phyloP scores from a whole-genome alignment of 1,140 invertebrate genomes.

The Magallana angulata region DNA sequence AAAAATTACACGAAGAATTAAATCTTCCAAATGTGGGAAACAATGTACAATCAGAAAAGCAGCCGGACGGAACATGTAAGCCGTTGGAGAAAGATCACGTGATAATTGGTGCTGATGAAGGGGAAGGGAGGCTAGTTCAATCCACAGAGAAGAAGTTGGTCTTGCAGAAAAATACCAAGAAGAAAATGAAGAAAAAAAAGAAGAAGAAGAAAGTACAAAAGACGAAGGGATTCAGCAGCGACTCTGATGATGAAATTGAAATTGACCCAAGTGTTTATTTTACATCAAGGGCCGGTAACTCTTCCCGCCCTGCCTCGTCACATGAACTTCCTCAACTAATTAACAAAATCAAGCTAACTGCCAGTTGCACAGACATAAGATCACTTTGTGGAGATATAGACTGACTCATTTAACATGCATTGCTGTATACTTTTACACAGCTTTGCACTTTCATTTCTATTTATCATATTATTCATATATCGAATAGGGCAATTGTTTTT shows the following conservation, averaged over 20 bases:
- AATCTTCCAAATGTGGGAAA: neutral
- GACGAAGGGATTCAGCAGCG: no score
- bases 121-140: no score
- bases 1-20: neutral
- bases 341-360: neutral
- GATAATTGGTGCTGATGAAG: no score
- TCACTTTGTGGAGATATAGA: slow-evolving; percentile 14
- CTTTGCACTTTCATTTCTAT: neutral
- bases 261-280: neutral
- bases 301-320: neutral
- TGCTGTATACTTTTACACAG: neutral
- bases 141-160: no score
- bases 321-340: neutral
- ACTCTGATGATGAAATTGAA: neutral
- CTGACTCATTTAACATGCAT: neutral
- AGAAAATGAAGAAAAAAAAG: neutral
- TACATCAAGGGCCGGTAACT: neutral
- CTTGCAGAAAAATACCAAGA: neutral
- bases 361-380: neutral
- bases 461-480: neutral
- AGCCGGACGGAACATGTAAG: no score
- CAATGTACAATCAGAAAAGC: neutral
- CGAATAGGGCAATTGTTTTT: neutral
- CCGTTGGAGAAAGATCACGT: no score
- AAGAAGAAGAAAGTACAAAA: neutral